Conservation (phyloP, 1,140 invertebrate species). For the Drosophila nigromelanica region DNA sequence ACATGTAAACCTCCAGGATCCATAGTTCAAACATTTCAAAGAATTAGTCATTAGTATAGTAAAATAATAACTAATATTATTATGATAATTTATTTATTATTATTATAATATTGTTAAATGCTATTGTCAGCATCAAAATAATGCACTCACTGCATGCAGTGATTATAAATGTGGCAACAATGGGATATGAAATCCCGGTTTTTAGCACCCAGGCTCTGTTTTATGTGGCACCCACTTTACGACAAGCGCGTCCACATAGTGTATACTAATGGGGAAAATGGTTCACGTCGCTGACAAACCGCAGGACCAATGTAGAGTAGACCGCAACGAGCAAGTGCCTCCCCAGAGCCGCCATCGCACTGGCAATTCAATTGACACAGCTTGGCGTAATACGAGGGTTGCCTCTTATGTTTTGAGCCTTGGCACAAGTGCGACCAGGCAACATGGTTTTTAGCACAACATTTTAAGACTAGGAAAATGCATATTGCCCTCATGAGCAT, state of each 20-base stretch:
- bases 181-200: neutral
- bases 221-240: conserved; percentile 22
- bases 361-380: conserved; percentile 29
- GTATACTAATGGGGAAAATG: conserved; percentile 43
- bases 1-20: too few relatives aligned
- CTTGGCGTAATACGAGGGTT: conserved; percentile 3
- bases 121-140: too few relatives aligned
- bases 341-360: conserved; percentile 1
- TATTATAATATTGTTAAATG: neutral
- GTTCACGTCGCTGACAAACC: conserved; percentile 18
- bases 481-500: too few relatives aligned
- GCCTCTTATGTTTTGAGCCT: neutral
- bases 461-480: too few relatives aligned
- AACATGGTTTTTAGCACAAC: too few relatives aligned
- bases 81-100: neutral
- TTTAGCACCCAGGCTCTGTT: conserved; percentile 22
- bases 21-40: too few relatives aligned
- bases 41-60: too few relatives aligned
- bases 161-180: neutral
- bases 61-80: neutral
- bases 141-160: too few relatives aligned
- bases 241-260: conserved; percentile 16
- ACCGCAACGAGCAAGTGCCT: conserved; percentile 5
- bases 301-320: conserved; percentile 3
- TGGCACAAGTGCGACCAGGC: too few relatives aligned